phyloP scores from a whole-genome alignment of 2,888 invertebrate species.

The Phalangium opilio region DNA sequence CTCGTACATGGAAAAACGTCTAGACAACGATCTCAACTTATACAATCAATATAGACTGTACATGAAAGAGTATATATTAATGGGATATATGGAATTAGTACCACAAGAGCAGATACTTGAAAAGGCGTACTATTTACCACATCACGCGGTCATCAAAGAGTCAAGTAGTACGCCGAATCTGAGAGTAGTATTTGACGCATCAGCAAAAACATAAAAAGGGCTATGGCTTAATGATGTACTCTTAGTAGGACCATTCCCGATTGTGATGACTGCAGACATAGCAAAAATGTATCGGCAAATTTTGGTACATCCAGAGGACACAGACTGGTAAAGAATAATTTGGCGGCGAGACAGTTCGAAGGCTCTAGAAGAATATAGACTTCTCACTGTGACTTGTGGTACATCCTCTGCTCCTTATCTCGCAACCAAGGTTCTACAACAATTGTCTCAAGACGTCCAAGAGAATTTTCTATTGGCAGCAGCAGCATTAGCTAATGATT shows the following conservation, averaged over 20 bases:
- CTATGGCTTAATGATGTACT: conserved; percentile 27
- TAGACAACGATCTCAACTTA: neutral
- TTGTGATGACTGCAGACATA: conserved; percentile 27
- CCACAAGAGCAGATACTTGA: neutral
- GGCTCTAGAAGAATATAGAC: conserved; percentile 15
- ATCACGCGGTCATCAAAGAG: neutral
- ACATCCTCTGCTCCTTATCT: conserved; percentile 24
- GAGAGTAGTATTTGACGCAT: conserved; percentile 1
- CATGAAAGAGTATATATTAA: neutral
- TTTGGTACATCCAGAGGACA: neutral
- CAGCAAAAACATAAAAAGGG: neutral
- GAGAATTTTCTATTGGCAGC: conserved; percentile 12
- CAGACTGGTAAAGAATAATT: conserved; percentile 26
- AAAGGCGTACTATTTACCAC: neutral
- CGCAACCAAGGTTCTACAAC: conserved; percentile 22
- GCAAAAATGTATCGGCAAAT: conserved; percentile 30
- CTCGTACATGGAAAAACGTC: no score
- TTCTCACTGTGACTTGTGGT: conserved; percentile 26
- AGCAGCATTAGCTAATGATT: conserved; percentile 15
- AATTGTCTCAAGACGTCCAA: conserved; percentile 17
- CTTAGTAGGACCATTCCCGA: conserved; percentile 24
- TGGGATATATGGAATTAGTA: conserved; percentile 1
- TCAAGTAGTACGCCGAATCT: conserved; percentile 2
- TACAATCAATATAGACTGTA: conserved; percentile 1
- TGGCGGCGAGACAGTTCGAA: conserved; percentile 23